These are phyloP conservation scores for Anoplolepis gracilipes DNA, from an alignment of 1,140 invertebrate species.

Conservation along the genomic window DNA sequence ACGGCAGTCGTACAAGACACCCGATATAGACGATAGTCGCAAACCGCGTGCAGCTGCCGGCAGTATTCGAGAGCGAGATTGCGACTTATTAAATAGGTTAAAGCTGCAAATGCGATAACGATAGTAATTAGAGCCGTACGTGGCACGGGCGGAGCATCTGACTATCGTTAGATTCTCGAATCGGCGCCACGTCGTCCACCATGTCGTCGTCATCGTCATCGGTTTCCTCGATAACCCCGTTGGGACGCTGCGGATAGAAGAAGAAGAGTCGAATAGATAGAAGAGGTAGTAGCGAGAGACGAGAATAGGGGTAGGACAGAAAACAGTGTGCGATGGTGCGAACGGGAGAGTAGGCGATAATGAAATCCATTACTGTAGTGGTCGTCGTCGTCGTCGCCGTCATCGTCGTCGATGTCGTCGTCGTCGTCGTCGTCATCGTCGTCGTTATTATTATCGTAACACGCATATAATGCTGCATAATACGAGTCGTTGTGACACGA, in stretches of 20 bases:
- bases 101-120: slow-evolving; percentile 83
- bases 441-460: slow-evolving; percentile 80
- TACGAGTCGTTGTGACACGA: slow-evolving; percentile 69
- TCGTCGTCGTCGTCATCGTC: neutral
- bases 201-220: slow-evolving; percentile 2
- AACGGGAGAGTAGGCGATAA: slow-evolving; percentile 71
- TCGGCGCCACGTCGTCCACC: slow-evolving; percentile 54
- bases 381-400: slow-evolving; percentile 46
- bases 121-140: slow-evolving; percentile 80
- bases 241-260: slow-evolving; percentile 4
- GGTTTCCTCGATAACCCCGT: slow-evolving; percentile 45
- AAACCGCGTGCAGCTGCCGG: slow-evolving; percentile 46
- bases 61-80: slow-evolving; percentile 71
- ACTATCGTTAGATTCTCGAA: slow-evolving; percentile 69
- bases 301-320: neutral
- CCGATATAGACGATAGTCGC: slow-evolving; percentile 41
- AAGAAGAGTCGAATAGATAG: neutral
- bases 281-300: too few species aligned
- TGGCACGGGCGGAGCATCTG: slow-evolving; percentile 70
- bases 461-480: slow-evolving; percentile 75
- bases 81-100: slow-evolving; percentile 84
- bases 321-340: slow-evolving; percentile 24
- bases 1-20: slow-evolving; percentile 12
- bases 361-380: slow-evolving; percentile 78
- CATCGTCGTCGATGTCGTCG: neutral